Base-by-base conservation (phyloP, 2,113 vertebrate species). In the Corythornis vintsioides region DNA sequence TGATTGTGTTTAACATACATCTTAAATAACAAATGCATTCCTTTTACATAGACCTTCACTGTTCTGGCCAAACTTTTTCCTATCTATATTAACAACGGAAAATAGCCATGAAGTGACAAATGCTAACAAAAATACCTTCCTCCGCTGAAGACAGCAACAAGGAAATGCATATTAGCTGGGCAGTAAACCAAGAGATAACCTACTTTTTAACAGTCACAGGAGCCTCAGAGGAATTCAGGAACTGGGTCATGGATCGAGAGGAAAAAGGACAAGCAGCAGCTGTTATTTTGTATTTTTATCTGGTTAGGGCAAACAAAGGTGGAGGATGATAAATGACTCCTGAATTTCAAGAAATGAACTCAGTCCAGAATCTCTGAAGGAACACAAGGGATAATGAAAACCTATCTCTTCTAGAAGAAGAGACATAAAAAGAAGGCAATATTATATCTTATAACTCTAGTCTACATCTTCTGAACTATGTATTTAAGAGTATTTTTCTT, bases 11-110 rank as follows among this genome's bases (percentile, higher is more conserved):
- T 96, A 91, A 94, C 73, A 94, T 55, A 92, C 85, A 91, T 14
- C 55, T 42, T 86, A 91, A 95, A 88, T 96, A 96, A 96, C 80
- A 96, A 88, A 0, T 86, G 74, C 48, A 93, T 84, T 94, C 69
- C 86, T 94, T 94, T 93, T 88, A 94, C 57, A 88, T 6, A 83
- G 59, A 13, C 31, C 5, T 69, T 53, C 33, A 38, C 47, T 77
- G 70, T 70, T 82, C 28, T 47, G 76, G 33, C 45, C 66, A 81
- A 89, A 94, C 70, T 88, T 57, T 89, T 73, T 86, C 45, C 66
- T 86, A 70, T 88, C 45, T 38, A 26, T 88, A 91, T 75, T 63
- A 84, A 52, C 63, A 75, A 90, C 18, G 64, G 88, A 40, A 92
- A 95, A 66, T 24, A 89, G 57, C 26, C 64, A 92, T 43, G 93